phyloP scores from a whole-genome alignment of 1,140 invertebrate genomes.

The Nasonia longicornis region DNA sequence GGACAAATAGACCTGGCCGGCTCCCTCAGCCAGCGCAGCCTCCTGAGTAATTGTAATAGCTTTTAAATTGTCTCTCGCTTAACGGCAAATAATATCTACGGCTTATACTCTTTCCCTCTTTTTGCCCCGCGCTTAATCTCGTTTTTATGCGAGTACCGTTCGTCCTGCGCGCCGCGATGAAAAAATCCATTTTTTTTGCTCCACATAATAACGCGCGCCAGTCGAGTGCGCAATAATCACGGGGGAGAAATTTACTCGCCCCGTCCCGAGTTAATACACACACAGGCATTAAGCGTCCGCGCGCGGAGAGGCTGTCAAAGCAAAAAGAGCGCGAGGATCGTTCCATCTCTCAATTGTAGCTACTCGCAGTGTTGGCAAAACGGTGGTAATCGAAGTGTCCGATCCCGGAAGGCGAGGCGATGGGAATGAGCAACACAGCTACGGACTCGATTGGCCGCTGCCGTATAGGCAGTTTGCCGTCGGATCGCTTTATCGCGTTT shows the following conservation, averaged over 20 bases:
- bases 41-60: constrained; percentile 63
- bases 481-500: background rate
- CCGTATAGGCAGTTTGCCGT: too few relatives aligned
- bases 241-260: background rate
- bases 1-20: background rate
- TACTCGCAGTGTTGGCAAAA: background rate
- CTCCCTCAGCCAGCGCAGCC: background rate
- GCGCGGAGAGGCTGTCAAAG: background rate
- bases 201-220: background rate
- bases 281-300: too few relatives aligned
- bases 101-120: constrained; percentile 49
- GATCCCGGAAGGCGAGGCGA: background rate
- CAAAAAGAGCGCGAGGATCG: too few relatives aligned
- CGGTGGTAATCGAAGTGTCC: background rate
- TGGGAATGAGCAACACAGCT: too few relatives aligned
- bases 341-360: too few relatives aligned
- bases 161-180: background rate
- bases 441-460: too few relatives aligned
- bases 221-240: background rate
- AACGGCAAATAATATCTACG: constrained; percentile 61
- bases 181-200: constrained; percentile 3
- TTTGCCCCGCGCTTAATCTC: constrained; percentile 42
- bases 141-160: constrained; percentile 4
- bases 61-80: constrained; percentile 64
- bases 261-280: too few relatives aligned